These are phyloP conservation scores for Probosciger aterrimus DNA, from an alignment of 2,113 vertebrate genomes.

Conservation along the genomic window DNA sequence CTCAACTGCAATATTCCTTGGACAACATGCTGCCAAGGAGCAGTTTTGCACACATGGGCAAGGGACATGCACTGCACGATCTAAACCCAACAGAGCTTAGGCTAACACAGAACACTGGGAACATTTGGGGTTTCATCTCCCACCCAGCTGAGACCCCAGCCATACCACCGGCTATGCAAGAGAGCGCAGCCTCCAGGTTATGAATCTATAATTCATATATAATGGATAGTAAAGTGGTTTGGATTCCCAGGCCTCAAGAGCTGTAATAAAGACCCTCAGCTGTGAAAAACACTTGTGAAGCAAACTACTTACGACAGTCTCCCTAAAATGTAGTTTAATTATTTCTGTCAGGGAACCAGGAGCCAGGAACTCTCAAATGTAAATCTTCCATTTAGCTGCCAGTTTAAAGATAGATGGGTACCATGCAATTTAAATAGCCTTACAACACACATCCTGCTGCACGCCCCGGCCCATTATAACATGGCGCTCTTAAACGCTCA, in stretches of 20 bases:
- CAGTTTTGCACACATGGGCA: rapidly evolving
- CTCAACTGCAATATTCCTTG: not conserved
- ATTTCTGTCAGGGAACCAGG: slow-evolving; percentile 32
- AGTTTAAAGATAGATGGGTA: slow-evolving; percentile 18
- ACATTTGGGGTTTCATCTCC: not conserved
- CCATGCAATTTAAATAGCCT: not conserved
- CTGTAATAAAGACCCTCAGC: not conserved
- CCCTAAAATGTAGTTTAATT: slow-evolving; percentile 16
- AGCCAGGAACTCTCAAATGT: not conserved
- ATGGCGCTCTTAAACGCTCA: not conserved
- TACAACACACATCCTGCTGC: not conserved
- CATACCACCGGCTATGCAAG: not conserved
- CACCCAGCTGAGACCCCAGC: not conserved
- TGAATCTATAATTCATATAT: not conserved
- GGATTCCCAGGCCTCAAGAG: not conserved
- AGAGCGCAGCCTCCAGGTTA: not conserved
- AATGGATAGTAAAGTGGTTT: not conserved
- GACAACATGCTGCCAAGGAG: not conserved
- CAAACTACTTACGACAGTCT: slow-evolving; percentile 1
- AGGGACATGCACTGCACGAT: not conserved
- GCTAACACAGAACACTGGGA: not conserved
- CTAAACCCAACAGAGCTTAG: not conserved
- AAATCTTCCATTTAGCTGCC: slow-evolving; percentile 1
- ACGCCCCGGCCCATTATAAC: not conserved
- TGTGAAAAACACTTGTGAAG: slow-evolving; percentile 18